Evolutionary conservation across 2,797 vertebrate genomes (phyloP).

Genomic region (Smutsia temminckii): DNA sequence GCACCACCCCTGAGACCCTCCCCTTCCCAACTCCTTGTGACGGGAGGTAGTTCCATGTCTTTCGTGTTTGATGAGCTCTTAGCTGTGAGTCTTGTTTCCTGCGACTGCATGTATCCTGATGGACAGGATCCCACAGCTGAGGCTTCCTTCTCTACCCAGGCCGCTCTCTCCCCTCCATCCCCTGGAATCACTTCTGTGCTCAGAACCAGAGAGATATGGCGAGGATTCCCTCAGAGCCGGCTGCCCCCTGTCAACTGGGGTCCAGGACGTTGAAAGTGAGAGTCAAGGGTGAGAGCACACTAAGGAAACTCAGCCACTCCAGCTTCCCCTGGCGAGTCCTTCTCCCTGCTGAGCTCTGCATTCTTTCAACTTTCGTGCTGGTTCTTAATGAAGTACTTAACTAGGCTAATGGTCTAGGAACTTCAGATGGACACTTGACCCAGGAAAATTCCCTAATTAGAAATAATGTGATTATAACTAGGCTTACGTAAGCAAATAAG

Average conservation of each 20-base stretch:
- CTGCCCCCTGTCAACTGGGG: background rate
- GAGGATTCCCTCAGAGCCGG: background rate
- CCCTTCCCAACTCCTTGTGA: background rate
- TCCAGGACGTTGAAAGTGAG: background rate
- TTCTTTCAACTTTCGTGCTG: background rate
- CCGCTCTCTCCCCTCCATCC: background rate
- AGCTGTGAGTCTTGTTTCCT: background rate
- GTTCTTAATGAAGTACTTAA: constrained; percentile 29
- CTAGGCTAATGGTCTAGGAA: constrained; percentile 54
- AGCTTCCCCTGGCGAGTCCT: background rate
- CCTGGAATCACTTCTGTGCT: background rate
- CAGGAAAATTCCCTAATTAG: constrained; percentile 56
- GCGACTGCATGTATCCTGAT: accelerated
- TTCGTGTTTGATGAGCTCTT: accelerated
- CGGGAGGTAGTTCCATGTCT: accelerated
- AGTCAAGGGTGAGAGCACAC: background rate
- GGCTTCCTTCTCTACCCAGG: background rate
- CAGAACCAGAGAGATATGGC: background rate
- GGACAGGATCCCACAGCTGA: background rate
- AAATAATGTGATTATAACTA: constrained; percentile 44
- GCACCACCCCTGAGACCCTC: background rate
- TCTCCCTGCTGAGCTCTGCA: background rate
- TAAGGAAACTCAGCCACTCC: background rate
- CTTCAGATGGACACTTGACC: constrained; percentile 41
- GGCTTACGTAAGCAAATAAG: background rate